phyloP scores from a whole-genome alignment of 2,888 invertebrate genomes.

The Odontothrips loti region DNA sequence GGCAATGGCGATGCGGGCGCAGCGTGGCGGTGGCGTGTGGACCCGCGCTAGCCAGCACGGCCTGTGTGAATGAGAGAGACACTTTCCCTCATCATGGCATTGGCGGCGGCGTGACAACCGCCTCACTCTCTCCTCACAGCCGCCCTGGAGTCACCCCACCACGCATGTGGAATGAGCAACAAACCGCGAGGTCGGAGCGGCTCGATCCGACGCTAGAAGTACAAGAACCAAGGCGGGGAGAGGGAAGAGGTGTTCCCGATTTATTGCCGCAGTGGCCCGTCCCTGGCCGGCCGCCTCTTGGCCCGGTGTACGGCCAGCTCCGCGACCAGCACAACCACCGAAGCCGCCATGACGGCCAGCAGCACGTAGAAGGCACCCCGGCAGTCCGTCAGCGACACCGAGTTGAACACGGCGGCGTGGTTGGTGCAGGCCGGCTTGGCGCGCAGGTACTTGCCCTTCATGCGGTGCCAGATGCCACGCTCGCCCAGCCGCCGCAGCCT shows the following conservation, averaged over 20 bases:
- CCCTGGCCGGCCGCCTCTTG: not conserved
- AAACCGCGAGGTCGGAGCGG: too few relatives aligned
- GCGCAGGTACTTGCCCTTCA: not conserved
- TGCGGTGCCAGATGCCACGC: conserved; percentile 24
- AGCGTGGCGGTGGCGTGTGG: not conserved
- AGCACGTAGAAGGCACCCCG: not conserved
- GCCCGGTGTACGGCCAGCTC: conserved; percentile 17
- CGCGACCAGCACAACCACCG: conserved; percentile 8
- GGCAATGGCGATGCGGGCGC: not conserved
- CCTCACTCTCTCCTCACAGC: too few relatives aligned
- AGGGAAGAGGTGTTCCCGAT: not conserved
- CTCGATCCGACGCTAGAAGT: too few relatives aligned
- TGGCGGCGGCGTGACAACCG: not conserved
- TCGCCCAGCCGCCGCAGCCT: conserved; percentile 29
- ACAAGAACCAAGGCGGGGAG: too few relatives aligned
- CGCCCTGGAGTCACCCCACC: too few relatives aligned
- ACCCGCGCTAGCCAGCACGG: too few relatives aligned
- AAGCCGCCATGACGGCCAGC: not conserved
- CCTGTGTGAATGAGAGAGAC: not conserved
- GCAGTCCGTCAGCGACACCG: conserved; percentile 28
- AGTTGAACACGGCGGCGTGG: conserved; percentile 7
- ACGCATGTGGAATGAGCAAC: too few relatives aligned
- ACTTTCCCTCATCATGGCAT: not conserved
- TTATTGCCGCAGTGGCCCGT: not conserved
- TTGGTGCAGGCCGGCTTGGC: conserved; percentile 24